A percentile compares a stretch with the other conserved stretches of the same genome.
These are phyloP conservation scores for Pantherophis vulpinus DNA, from an alignment of 2,797 vertebrate genomes.

Conservation along the genomic window DNA sequence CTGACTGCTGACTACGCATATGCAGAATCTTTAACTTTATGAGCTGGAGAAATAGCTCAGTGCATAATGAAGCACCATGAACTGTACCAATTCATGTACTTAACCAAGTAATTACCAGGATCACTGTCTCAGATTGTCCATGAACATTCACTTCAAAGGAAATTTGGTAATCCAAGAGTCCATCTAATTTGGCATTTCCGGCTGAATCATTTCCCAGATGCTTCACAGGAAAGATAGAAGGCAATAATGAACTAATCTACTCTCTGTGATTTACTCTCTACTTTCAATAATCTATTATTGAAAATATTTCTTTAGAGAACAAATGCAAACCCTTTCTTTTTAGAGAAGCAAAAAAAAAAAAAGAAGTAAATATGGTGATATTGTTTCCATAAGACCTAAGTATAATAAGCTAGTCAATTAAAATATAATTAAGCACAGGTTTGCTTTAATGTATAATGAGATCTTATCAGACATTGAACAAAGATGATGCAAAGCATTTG, in stretches of 20 bases:
- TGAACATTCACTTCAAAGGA: not conserved
- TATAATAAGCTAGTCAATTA: not conserved
- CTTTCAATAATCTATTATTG: not conserved
- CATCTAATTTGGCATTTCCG: not conserved
- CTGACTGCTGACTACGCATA: not conserved
- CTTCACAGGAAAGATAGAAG: not conserved
- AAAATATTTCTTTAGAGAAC: not conserved
- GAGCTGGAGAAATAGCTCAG: not conserved
- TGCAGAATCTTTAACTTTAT: not conserved
- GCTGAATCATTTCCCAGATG: not conserved
- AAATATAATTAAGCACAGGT: not conserved
- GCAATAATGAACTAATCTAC: not conserved
- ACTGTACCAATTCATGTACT: not conserved
- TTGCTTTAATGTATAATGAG: not conserved
- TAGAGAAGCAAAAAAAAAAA: not conserved
- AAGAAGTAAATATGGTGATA: not conserved
- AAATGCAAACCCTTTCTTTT: not conserved
- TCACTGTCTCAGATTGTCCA: not conserved
- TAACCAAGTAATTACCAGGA: not conserved
- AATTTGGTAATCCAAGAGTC: not conserved
- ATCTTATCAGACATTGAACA: not conserved
- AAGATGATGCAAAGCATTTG: not conserved
- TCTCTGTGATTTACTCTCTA: not conserved
- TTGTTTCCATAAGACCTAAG: not conserved
- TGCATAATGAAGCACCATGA: not conserved